Base-by-base conservation (phyloP, 1,140 invertebrate genomes). In the Drosophila cardini region DNA sequence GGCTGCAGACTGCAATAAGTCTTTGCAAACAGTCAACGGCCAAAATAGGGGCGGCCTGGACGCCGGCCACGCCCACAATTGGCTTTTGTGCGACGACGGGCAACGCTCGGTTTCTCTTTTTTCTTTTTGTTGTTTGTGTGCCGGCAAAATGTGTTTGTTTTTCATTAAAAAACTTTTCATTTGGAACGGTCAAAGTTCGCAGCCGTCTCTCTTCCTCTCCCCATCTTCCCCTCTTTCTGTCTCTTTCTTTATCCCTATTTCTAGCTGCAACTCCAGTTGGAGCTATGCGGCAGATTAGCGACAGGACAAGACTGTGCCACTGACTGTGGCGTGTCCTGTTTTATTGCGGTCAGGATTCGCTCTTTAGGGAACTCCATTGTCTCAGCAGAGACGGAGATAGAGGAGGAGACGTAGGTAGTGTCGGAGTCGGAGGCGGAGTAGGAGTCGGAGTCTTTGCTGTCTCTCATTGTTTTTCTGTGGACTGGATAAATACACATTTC, bases 341-440 rank as follows among this genome's bases (percentile, higher is more conserved):
- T 87, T 87, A 89, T 90, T 90, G 85, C 80, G 84, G 85, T 84
- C 84, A 80, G 84, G 84, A 82, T 84, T 80, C 74, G 63, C 73
- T 80, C 72, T 82, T 76, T 76, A 67, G 69, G 57, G 36, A 6
- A 34, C 45, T 70, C 21, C 56, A 50, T 60, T 48, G 32, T 61
- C 46, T 69, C 21, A 40, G 21, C 21, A 30, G 26, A 34, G 50
- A 3, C n/a, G 11, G 15, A 18, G 42, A 3, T n/a, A n/a, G n/a
- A n/a, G n/a, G n/a, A 7, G 1, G 15, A 2, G 13, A 2, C 6
- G 2, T 7, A n/a, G 46, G 10, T 18, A 48, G 21, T 3, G 18
- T 4, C 46, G 11, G 46, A 6, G 15, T 15, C 50, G 32, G 55
- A 16, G 5, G 3, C 18, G 26, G 21, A 2, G 16, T 2, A 16